Evolutionary conservation across 2,113 vertebrate species (phyloP).

Genomic region (Tyto alba): DNA sequence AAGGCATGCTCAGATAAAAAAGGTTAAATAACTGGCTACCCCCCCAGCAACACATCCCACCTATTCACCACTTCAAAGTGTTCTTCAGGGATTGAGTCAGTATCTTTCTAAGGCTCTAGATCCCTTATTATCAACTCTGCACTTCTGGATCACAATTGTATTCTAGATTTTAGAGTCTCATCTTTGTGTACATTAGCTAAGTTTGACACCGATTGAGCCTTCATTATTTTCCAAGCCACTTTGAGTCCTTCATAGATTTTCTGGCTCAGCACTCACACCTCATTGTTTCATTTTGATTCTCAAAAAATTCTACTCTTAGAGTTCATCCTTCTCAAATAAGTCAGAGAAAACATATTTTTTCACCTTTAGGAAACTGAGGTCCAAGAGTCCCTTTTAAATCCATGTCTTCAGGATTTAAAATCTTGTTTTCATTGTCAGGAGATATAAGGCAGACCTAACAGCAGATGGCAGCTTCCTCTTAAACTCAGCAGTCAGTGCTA

Average conservation of each 20-base stretch:
- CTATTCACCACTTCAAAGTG: neutral
- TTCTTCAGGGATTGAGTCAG: fast-evolving
- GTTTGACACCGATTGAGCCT: neutral
- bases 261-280: neutral
- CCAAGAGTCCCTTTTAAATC: fast-evolving
- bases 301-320: neutral
- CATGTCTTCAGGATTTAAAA: neutral
- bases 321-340: neutral
- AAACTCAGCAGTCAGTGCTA: neutral
- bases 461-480: neutral
- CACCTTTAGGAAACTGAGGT: neutral
- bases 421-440: neutral
- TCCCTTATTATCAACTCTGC: neutral
- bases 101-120: neutral
- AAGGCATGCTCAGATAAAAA: neutral
- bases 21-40: neutral
- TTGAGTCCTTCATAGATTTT: neutral
- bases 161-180: neutral
- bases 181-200: neutral
- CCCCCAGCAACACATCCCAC: neutral
- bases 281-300: neutral
- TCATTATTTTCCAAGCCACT: neutral
- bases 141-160: neutral
- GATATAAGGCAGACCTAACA: neutral
- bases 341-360: neutral